These are phyloP conservation scores for Grus americana DNA, from an alignment of 2,113 vertebrate genomes.

Conservation along the genomic window DNA sequence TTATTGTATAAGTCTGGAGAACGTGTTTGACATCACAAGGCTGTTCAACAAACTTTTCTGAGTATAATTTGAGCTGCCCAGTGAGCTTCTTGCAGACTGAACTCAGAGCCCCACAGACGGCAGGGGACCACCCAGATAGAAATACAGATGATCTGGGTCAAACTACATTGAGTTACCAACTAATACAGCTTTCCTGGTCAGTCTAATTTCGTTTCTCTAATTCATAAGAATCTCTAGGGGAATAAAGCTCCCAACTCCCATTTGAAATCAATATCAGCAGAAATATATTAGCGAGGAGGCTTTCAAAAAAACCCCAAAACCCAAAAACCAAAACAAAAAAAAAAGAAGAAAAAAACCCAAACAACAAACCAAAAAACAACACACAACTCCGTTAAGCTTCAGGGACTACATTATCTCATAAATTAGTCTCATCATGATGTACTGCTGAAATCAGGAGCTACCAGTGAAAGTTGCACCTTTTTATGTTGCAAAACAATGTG, in stretches of 20 bases:
- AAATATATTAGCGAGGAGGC: neutral
- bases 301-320: neutral
- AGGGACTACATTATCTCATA: neutral
- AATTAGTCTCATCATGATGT: neutral
- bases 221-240: neutral
- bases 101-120: neutral
- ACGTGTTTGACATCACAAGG: fast-evolving
- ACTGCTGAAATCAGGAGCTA: neutral
- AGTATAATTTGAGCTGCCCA: neutral
- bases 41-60: neutral
- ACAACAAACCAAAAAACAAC: neutral
- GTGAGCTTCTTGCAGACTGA: neutral
- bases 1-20: neutral
- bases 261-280: slow-evolving; percentile 18
- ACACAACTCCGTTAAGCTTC: neutral
- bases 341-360: too few species aligned
- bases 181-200: slow-evolving; percentile 7
- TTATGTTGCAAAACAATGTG: neutral
- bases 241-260: neutral
- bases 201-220: slow-evolving; percentile 4
- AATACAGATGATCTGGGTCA: neutral
- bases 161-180: neutral
- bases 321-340: too few species aligned
- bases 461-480: neutral
- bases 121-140: neutral